These are phyloP conservation scores for Cetoscarus ocellatus DNA, from an alignment of 2,797 vertebrate species.

Conservation along the genomic window DNA sequence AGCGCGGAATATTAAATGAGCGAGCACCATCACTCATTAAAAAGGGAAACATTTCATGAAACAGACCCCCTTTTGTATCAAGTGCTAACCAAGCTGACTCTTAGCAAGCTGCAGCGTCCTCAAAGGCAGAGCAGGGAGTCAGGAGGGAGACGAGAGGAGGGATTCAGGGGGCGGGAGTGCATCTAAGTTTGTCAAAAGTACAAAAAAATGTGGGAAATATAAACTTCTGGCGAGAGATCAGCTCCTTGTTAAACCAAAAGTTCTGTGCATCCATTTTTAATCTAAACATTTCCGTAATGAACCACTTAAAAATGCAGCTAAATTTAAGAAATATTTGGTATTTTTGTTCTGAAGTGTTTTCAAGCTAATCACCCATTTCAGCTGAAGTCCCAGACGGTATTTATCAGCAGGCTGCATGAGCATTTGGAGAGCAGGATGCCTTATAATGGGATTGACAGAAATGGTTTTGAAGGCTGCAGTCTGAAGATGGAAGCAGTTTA, in stretches of 20 bases:
- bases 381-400: conserved; percentile 33
- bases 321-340: conserved; percentile 32
- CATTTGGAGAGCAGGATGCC: conserved; percentile 39
- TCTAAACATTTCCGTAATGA: conserved; percentile 9
- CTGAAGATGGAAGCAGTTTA: conserved; percentile 16
- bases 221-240: conserved; percentile 52
- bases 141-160: conserved; percentile 21
- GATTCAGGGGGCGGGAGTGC: not conserved
- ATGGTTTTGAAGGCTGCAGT: conserved; percentile 24
- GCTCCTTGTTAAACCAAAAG: conserved; percentile 13
- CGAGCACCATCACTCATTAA: conserved; percentile 82
- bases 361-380: conserved; percentile 47
- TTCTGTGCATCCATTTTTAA: conserved; percentile 29
- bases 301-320: conserved; percentile 15
- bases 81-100: conserved; percentile 50
- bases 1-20: conserved; percentile 81
- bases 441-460: conserved; percentile 47
- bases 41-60: conserved; percentile 80
- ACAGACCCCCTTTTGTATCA: conserved; percentile 80
- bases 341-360: conserved; percentile 39
- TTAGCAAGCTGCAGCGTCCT: conserved; percentile 38
- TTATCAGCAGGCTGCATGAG: conserved; percentile 42
- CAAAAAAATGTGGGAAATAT: conserved; percentile 33
- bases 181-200: conserved; percentile 32
- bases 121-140: conserved; percentile 55